Evolutionary conservation across 2,797 vertebrate species (phyloP).

Genomic region (Lophotriccus pileatus): DNA sequence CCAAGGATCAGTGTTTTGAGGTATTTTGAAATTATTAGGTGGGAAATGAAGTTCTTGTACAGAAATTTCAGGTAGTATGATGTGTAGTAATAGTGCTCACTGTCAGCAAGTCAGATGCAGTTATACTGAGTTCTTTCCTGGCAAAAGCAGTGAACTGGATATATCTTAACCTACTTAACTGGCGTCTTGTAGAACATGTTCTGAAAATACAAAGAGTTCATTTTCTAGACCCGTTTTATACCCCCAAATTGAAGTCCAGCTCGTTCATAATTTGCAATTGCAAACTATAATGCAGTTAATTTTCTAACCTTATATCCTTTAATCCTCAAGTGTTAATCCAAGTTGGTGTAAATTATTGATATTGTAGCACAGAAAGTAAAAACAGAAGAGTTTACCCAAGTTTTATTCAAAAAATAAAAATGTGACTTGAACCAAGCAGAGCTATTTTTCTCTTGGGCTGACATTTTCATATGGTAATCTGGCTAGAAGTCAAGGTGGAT

Average conservation of each 20-base stretch:
- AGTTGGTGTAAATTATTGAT: not conserved
- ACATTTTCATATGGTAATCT: not conserved
- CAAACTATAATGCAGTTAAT: not conserved
- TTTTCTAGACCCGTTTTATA: not conserved
- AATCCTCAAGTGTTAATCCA: not conserved
- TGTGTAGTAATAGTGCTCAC: not conserved
- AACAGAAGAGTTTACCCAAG: not conserved
- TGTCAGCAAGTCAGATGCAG: not conserved
- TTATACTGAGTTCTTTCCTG: not conserved
- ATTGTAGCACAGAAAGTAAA: not conserved
- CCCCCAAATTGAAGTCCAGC: not conserved
- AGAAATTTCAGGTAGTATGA: not conserved
- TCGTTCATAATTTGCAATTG: not conserved
- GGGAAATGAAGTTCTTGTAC: not conserved
- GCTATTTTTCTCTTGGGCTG: not conserved
- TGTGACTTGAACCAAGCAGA: not conserved
- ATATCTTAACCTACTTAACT: not conserved
- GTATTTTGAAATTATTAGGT: not conserved
- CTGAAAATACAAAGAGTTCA: not conserved
- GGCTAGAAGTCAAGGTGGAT: not conserved
- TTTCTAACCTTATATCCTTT: not conserved
- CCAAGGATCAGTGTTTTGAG: not conserved
- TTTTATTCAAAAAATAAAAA: not conserved
- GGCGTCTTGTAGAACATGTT: not conserved
- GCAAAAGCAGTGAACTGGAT: not conserved